These are phyloP conservation scores for Amphilophus citrinellus DNA, from an alignment of 2,113 vertebrate species.

Conservation along the genomic window DNA sequence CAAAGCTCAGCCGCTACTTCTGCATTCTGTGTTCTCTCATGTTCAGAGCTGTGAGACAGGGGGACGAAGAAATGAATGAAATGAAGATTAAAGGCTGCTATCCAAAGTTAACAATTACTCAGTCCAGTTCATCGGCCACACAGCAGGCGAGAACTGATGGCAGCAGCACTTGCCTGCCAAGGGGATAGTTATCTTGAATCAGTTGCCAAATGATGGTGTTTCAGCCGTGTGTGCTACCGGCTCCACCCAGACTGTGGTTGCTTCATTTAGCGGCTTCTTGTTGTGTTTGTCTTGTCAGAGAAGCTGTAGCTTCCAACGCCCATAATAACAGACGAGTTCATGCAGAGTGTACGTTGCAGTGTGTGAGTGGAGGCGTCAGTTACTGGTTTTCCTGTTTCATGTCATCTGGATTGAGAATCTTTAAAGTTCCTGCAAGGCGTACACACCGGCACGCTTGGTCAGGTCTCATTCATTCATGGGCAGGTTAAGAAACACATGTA, in stretches of 20 bases:
- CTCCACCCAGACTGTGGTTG: slow-evolving; percentile 77
- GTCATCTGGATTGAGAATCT: neutral
- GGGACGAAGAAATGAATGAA: neutral
- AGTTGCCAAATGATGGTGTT: slow-evolving; percentile 65
- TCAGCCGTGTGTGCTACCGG: slow-evolving; percentile 19
- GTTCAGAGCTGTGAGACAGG: neutral
- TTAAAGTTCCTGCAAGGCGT: neutral
- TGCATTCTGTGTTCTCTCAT: slow-evolving; percentile 42
- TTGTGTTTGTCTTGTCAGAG: slow-evolving; percentile 42
- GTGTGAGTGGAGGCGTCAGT: slow-evolving; percentile 3
- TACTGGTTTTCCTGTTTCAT: neutral
- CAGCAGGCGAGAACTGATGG: neutral
- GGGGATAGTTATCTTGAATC: slow-evolving; percentile 49
- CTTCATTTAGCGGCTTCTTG: slow-evolving; percentile 1
- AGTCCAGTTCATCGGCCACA: neutral
- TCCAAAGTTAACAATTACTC: slow-evolving; percentile 18
- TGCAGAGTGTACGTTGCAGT: neutral
- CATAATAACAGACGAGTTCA: slow-evolving; percentile 47
- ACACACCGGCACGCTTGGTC: neutral
- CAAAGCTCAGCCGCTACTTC: slow-evolving; percentile 44
- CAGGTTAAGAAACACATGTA: neutral
- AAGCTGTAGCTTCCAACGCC: slow-evolving; percentile 47
- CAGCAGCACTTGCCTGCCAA: neutral
- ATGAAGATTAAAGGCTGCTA: neutral
- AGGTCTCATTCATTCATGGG: neutral